Base-by-base conservation (phyloP, 1,140 invertebrate species). In the Philotrypesis tridentata region DNA sequence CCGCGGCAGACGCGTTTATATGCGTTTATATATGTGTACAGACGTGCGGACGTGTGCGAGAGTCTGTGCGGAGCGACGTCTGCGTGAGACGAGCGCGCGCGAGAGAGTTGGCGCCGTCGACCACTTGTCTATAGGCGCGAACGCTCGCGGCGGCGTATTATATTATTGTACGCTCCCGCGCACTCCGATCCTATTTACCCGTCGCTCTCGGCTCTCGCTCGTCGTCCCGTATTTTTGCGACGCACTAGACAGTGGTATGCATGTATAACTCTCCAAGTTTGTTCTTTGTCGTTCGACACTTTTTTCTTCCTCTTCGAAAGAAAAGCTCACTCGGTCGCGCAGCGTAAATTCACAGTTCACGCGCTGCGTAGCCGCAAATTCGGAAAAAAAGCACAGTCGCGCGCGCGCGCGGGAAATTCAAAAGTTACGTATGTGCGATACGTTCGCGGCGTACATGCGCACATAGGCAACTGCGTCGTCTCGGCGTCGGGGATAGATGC, bases 371-470 rank as follows among this genome's bases (percentile, higher is more conserved):
- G n/a, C n/a, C n/a, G n/a, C n/a, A 33, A 65, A 8, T 65, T 0
- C 21, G n/a, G 27, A 14, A 25, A 37, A 61, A 43, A 71, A 63
- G 48, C 71, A 29, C 27, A 7, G 23, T 21, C 29, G 6, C 17
- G 17, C 68, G 60, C 82, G 82, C 84, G 81, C 78, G 60, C 70
- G 82, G 40, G 37, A 65, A 84, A 84, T 86, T 55, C 48, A 55
- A 55, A 55, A 43, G 17, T 55, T 37, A 37, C 9, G 3, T 9
- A 37, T 5, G 33, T 37, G 4, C n/a, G n/a, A n/a, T n/a, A n/a
- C n/a, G n/a, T n/a, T n/a, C n/a, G n/a, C n/a, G n/a, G n/a, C n/a
- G n/a, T n/a, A n/a, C n/a, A n/a, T 37, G 33, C 33, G 33, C 33
- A 37, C 3, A 37, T 5, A 37, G 3, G 33, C 33, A 5, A 37